phyloP scores from a whole-genome alignment of 2,888 invertebrate genomes.

The Protonemura montana region DNA sequence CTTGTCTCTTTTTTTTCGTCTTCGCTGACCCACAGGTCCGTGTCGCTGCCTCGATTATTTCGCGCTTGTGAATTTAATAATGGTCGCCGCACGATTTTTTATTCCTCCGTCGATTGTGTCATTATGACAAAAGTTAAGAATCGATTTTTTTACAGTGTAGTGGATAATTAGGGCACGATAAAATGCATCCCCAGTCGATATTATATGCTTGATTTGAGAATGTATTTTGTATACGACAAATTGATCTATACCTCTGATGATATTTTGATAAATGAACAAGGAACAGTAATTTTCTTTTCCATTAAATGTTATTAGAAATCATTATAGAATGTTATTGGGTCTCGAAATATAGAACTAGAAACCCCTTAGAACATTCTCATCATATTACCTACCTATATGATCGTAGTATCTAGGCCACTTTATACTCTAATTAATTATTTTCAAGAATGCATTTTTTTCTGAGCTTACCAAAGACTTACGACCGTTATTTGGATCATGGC shows the following conservation, averaged over 20 bases:
- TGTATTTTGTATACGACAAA: too few species aligned
- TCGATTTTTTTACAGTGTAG: too few species aligned
- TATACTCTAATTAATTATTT: slow-evolving; percentile 12
- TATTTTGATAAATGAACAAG: background rate
- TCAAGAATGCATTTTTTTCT: slow-evolving; percentile 12
- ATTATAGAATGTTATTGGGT: background rate
- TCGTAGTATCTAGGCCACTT: background rate
- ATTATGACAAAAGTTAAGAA: background rate
- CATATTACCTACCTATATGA: background rate
- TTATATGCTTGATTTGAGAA: too few species aligned
- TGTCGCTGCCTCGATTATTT: background rate
- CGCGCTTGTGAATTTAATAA: background rate
- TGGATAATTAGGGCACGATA: too few species aligned
- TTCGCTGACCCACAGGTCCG: background rate
- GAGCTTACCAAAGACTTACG: background rate
- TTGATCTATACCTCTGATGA: background rate
- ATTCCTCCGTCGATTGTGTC: background rate
- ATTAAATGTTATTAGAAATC: background rate
- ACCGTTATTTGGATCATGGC: background rate
- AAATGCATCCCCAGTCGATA: too few species aligned
- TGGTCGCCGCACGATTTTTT: background rate
- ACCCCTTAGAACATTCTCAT: background rate
- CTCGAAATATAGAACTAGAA: background rate
- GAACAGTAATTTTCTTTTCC: background rate
- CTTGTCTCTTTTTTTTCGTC: background rate